Base-by-base conservation (phyloP, 2,888 invertebrate genomes). In the Glyphotaelius pellucidus region DNA sequence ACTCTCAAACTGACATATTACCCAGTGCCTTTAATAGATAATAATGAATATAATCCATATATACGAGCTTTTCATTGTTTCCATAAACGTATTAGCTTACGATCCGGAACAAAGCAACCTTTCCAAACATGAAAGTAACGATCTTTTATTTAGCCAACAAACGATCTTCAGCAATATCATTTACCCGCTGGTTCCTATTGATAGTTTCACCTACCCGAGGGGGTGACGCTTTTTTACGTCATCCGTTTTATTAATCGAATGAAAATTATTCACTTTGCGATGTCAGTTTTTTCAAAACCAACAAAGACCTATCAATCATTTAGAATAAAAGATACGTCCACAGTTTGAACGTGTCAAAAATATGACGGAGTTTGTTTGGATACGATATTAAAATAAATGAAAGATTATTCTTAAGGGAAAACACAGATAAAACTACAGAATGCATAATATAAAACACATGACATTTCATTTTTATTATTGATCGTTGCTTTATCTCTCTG, bases 241-340 rank as follows among this genome's bases (percentile, higher is more conserved):
- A 42, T 83, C 32, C 83, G 42, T 84, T 89, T 83, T 91, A 91
- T 91, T 89, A 91, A 91, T 91, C 89, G 91, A 89, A 91, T 80
- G 35, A 89, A 91, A 89, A 91, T 80, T 52, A 38, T 35, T 89
- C 87, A 83, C 35, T 83, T 47, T 81, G 80, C 80, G 52, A 67
- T 89, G 91, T 89, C 91, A 89, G 84, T 89, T 89, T 91, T 83
- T 83, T 89, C 31, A 89, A 91, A 79, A 47, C 81, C 87, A 88
- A 47, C 31, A 91, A 79, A 89, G 81, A 89, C 83, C 91, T 80
- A 91, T 89, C 91, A 91, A 91, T 91, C 91, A 91, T 30, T 14
- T 32, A 87, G 42, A 91, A 90, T 90, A 84, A 90, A 90, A 31
- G 84, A 52, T 32, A 81, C 38, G 84, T 90, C 52, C n/a, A 84